Percentiles rank a stretch among this genome's conserved stretches.
These are phyloP conservation scores for Mythimna vitellina DNA, from an alignment of 2,888 invertebrate genomes.

Conservation along the genomic window DNA sequence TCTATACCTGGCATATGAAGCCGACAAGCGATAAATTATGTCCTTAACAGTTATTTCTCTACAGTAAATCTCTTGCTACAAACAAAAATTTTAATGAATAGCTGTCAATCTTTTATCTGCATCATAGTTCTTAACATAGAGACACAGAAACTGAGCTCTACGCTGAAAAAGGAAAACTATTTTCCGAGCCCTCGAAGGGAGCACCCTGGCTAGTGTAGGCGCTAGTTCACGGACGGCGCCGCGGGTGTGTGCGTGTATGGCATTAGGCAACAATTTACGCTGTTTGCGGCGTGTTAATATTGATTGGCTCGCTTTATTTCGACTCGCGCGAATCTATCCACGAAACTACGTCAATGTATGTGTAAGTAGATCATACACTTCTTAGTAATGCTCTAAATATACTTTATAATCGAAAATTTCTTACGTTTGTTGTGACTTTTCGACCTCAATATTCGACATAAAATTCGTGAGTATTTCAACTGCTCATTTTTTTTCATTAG, in stretches of 20 bases:
- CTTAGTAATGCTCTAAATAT: constrained; percentile 59
- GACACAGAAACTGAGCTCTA: constrained; percentile 20
- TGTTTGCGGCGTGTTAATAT: constrained; percentile 91
- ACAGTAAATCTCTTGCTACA: constrained; percentile 24
- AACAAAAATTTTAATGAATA: constrained; percentile 13
- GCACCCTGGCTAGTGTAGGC: constrained; percentile 80
- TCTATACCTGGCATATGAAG: constrained; percentile 16
- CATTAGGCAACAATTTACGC: constrained; percentile 91
- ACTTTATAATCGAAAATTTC: constrained; percentile 56
- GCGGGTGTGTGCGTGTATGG: constrained; percentile 83
- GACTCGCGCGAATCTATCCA: constrained; percentile 88
- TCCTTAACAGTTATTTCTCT: constrained; percentile 18
- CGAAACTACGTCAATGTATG: constrained; percentile 77
- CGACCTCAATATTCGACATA: constrained; percentile 60
- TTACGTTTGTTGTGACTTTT: constrained; percentile 58
- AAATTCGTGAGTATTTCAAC: constrained; percentile 56
- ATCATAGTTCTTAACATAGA: constrained; percentile 1
- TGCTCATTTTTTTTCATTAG: constrained; percentile 51
- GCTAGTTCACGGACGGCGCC: constrained; percentile 75
- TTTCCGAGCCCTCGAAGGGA: constrained; percentile 54
- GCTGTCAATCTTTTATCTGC: constrained; percentile 1
- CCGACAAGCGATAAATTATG: constrained; percentile 19
- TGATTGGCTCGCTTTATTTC: constrained; percentile 91
- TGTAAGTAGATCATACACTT: constrained; percentile 64
- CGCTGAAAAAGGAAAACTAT: constrained; percentile 34